A percentile compares a stretch with the other conserved stretches of the same genome.
Conservation (phyloP, 1,140 invertebrate species). For the Pogonomyrmex barbatus region DNA sequence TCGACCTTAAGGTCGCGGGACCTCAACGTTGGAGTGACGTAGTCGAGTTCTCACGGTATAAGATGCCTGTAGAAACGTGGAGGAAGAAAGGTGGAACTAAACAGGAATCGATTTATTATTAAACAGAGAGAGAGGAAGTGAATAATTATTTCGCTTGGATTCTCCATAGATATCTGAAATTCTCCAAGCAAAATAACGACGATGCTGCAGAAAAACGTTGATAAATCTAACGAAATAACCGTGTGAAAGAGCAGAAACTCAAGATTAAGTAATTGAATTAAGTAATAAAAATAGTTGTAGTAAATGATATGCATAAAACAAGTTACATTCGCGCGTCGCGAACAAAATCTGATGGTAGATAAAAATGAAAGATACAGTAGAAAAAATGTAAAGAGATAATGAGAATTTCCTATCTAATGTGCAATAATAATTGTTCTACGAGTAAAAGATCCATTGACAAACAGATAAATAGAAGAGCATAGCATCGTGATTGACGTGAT, state of each 20-base stretch:
- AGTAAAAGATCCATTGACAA: slow-evolving; percentile 47
- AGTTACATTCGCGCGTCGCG: background rate
- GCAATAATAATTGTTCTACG: slow-evolving; percentile 14
- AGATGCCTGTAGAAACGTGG: background rate
- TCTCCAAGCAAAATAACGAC: background rate
- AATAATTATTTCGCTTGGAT: slow-evolving; percentile 27
- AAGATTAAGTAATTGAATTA: background rate
- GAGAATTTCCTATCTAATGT: background rate
- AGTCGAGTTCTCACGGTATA: slow-evolving; percentile 51
- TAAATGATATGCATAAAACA: background rate
- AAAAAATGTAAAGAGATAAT: slow-evolving; percentile 4
- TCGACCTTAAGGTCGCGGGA: slow-evolving; percentile 35
- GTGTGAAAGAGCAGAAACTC: background rate
- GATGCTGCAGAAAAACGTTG: background rate
- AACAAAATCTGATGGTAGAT: background rate
- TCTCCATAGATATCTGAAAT: slow-evolving; percentile 11
- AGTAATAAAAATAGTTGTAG: background rate
- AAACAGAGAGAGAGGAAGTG: slow-evolving; percentile 7
- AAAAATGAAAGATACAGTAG: background rate
- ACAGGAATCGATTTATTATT: slow-evolving; percentile 42
- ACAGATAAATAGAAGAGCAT: slow-evolving; percentile 26
- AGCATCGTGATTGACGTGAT: slow-evolving; percentile 21
- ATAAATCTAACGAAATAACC: background rate
- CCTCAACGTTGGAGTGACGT: background rate
- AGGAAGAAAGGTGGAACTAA: slow-evolving; percentile 12